Conservation (phyloP, 2,113 vertebrate genomes). For the Pavo muticus region DNA sequence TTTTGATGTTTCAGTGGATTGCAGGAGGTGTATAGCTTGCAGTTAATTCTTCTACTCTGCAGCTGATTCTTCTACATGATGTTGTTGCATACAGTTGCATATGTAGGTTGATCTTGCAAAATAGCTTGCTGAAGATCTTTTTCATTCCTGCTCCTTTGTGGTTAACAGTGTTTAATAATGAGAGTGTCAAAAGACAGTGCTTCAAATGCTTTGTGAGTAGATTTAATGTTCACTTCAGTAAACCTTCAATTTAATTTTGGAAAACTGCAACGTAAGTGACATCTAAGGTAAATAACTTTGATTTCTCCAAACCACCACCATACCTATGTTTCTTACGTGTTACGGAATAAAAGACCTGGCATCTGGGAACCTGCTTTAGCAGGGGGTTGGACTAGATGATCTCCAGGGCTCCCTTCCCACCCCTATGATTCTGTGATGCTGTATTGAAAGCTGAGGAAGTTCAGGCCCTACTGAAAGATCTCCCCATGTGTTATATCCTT, state of each 20-base stretch:
- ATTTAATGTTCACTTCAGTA: neutral
- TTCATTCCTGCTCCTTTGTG: neutral
- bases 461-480: neutral
- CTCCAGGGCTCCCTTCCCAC: too few relatives aligned
- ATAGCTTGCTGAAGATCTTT: neutral
- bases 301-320: neutral
- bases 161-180: neutral
- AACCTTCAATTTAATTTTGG: neutral
- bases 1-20: neutral
- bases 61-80: neutral
- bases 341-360: neutral
- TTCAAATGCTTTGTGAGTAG: neutral
- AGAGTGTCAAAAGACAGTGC: neutral
- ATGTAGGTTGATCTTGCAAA: neutral
- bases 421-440: too few relatives aligned
- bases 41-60: neutral
- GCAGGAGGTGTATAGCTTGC: neutral
- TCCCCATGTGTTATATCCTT: neutral
- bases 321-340: neutral
- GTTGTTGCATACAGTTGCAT: neutral
- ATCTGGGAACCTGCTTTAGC: too few relatives aligned
- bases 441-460: neutral
- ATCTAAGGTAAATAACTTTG: neutral
- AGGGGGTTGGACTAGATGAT: too few relatives aligned
- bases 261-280: accelerated